These are phyloP conservation scores for Rhamnusium bicolor DNA, from an alignment of 2,888 invertebrate genomes.

Conservation along the genomic window DNA sequence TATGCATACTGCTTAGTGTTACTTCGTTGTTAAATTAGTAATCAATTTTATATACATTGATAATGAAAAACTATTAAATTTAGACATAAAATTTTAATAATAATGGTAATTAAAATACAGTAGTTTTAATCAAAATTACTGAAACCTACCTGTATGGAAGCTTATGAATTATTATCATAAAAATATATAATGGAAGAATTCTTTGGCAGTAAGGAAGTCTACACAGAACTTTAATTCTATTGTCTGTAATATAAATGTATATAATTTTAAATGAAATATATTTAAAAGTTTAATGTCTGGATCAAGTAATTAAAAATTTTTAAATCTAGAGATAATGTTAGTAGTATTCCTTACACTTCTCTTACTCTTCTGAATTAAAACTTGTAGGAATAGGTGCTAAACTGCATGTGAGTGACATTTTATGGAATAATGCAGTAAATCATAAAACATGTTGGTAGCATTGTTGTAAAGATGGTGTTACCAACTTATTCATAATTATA, in stretches of 20 bases:
- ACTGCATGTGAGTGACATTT: neutral
- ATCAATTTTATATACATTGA: neutral
- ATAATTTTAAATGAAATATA: no score
- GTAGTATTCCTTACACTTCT: no score
- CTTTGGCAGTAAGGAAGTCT: neutral
- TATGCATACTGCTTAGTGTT: neutral
- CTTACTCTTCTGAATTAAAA: no score
- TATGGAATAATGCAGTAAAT: neutral
- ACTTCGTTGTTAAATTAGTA: neutral
- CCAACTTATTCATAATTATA: slow-evolving; percentile 9
- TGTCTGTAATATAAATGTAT: no score
- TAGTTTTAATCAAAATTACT: neutral
- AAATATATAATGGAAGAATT: neutral
- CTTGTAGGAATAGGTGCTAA: no score
- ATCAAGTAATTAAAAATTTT: no score
- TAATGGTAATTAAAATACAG: neutral
- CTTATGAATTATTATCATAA: no score
- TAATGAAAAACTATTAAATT: neutral
- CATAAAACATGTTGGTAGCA: neutral
- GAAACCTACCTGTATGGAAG: neutral
- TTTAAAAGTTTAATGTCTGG: no score
- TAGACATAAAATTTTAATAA: neutral
- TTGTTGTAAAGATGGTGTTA: neutral
- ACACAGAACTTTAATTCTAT: no score
- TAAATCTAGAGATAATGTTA: no score